These are phyloP conservation scores for Propithecus perrieri DNA, from an alignment of 2,797 vertebrate species.

Conservation along the genomic window DNA sequence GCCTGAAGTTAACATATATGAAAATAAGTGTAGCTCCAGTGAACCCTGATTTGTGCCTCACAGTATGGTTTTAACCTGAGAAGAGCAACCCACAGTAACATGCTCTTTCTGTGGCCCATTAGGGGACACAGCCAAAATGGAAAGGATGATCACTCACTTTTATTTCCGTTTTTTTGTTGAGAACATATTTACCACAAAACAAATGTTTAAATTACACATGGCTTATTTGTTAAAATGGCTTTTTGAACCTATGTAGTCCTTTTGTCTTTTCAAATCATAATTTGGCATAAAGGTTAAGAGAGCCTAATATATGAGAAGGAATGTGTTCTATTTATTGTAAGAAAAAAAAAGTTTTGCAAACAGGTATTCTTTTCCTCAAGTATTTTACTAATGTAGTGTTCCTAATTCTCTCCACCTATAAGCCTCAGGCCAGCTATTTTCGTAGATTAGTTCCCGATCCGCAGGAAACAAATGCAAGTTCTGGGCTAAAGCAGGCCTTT, in stretches of 20 bases:
- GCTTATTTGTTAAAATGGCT: background rate
- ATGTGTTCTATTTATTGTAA: background rate
- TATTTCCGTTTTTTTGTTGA: background rate
- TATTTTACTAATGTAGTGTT: background rate
- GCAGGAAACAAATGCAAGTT: background rate
- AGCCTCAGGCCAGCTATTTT: slow-evolving; percentile 22
- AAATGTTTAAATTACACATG: background rate
- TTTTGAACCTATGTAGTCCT: background rate
- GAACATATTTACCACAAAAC: background rate
- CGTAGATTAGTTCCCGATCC: slow-evolving; percentile 13
- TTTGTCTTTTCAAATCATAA: background rate
- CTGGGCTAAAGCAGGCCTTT: background rate
- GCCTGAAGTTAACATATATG: background rate
- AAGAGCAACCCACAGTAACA: background rate
- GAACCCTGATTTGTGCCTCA: background rate
- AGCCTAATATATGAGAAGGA: background rate
- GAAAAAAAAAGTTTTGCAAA: background rate
- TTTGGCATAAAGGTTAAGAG: background rate
- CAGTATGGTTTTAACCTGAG: background rate
- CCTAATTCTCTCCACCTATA: background rate
- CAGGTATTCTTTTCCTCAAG: background rate
- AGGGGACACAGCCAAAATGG: background rate
- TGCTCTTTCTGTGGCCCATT: background rate
- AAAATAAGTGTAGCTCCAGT: background rate
- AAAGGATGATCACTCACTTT: background rate